Evolutionary conservation across 2,888 invertebrate genomes (phyloP).

Genomic region (Sesamia inferens): DNA sequence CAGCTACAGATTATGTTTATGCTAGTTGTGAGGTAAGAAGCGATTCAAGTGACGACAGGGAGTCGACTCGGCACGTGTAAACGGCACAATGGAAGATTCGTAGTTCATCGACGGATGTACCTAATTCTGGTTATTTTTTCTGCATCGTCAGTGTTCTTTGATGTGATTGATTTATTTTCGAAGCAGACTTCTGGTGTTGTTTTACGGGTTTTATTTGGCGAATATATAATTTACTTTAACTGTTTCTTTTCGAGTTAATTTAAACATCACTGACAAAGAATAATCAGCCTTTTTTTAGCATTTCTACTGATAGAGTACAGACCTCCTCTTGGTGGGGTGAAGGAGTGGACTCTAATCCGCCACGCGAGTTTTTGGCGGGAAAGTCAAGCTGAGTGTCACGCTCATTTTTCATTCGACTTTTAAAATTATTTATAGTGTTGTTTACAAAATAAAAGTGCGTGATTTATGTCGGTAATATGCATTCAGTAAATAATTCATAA

Average conservation of each 20-base stretch:
- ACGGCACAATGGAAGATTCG: slow-evolving; percentile 6
- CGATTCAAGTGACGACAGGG: slow-evolving; percentile 37
- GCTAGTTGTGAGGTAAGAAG: slow-evolving; percentile 33
- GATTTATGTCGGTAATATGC: too few relatives aligned
- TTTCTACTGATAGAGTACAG: too few relatives aligned
- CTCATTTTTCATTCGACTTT: too few relatives aligned
- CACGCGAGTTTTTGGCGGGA: too few relatives aligned
- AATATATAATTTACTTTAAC: neutral
- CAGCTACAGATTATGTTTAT: slow-evolving; percentile 53
- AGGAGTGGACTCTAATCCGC: too few relatives aligned
- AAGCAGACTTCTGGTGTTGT: neutral
- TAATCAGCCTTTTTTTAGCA: too few relatives aligned
- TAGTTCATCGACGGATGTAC: neutral
- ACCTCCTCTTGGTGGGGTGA: too few relatives aligned
- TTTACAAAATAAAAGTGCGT: too few relatives aligned
- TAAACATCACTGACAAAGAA: neutral
- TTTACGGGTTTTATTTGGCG: neutral
- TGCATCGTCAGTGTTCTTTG: neutral
- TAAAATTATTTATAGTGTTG: too few relatives aligned
- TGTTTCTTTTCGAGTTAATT: neutral
- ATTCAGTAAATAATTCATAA: too few relatives aligned
- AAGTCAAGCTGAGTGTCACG: too few relatives aligned
- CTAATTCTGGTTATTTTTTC: neutral
- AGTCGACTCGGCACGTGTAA: slow-evolving; percentile 2
- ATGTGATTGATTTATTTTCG: slow-evolving; percentile 2